A percentile compares a stretch with the other conserved stretches of the same genome.
phyloP scores from a whole-genome alignment of 2,888 invertebrate species.

The Catocala nupta region DNA sequence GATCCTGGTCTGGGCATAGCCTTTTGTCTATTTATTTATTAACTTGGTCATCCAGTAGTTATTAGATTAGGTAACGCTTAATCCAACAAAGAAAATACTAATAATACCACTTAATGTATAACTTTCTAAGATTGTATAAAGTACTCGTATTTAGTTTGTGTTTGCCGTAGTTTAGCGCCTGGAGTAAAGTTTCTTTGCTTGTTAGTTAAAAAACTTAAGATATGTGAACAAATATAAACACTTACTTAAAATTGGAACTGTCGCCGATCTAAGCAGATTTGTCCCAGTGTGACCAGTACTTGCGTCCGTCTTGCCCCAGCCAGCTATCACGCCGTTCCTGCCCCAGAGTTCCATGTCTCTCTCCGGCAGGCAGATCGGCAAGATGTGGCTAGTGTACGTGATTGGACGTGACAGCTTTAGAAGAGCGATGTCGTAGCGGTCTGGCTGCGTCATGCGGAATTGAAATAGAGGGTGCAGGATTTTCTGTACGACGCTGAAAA shows the following conservation, averaged over 20 bases:
- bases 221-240: no score
- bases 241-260: conserved; percentile 93
- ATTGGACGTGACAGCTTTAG: conserved; percentile 91
- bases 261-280: conserved; percentile 92
- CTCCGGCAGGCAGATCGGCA: conserved; percentile 93
- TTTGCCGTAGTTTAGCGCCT: no score
- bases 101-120: no score
- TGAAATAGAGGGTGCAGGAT: conserved; percentile 93
- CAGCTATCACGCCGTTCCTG: conserved; percentile 89
- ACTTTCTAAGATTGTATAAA: no score
- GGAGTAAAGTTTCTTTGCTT: no score
- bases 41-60: no score
- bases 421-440: conserved; percentile 93
- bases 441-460: conserved; percentile 94
- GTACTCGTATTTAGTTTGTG: no score
- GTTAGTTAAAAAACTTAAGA: no score
- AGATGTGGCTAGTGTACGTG: conserved; percentile 89
- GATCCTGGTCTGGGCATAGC: no score
- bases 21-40: no score
- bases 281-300: conserved; percentile 92
- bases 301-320: conserved; percentile 94
- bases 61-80: no score
- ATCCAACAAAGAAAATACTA: no score
- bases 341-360: conserved; percentile 72
- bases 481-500: conserved; percentile 89